Conservation (phyloP, 2,888 invertebrate genomes). For the Sclerodermus sp. region DNA sequence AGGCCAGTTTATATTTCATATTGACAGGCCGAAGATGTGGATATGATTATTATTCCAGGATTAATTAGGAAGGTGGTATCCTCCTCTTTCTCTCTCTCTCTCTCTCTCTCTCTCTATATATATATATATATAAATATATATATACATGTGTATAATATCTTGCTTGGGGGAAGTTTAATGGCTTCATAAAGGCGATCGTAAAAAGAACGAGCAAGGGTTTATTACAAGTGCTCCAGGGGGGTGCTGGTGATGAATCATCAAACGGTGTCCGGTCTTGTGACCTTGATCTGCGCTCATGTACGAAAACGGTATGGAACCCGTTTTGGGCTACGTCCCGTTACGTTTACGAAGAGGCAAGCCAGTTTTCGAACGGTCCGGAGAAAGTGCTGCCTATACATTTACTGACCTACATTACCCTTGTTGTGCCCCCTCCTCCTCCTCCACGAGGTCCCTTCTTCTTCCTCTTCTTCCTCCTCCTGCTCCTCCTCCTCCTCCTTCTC, state of each 20-base stretch:
- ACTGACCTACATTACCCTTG: constrained; percentile 55
- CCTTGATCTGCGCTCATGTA: constrained; percentile 35
- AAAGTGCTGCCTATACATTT: constrained; percentile 53
- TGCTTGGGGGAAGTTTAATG: too few species aligned
- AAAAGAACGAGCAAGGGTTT: too few species aligned
- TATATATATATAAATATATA: too few species aligned
- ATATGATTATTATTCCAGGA: too few species aligned
- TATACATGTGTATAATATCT: too few species aligned
- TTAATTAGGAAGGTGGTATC: too few species aligned
- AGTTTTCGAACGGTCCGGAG: constrained; percentile 55
- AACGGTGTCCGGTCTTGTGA: constrained; percentile 17
- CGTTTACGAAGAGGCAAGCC: constrained; percentile 34
- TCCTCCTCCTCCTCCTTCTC: constrained; percentile 4
- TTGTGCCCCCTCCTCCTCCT: constrained; percentile 17
- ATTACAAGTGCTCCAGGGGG: too few species aligned
- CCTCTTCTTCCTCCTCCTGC: constrained; percentile 11
- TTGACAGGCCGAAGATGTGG: too few species aligned
- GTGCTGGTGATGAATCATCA: background rate
- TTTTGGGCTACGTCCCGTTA: constrained; percentile 44
- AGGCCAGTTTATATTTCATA: too few species aligned
- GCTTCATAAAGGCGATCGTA: too few species aligned
- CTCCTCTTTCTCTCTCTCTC: too few species aligned
- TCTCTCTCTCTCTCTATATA: too few species aligned
- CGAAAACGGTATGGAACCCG: constrained; percentile 29
- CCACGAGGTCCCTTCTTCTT: background rate